Conservation (phyloP, 2,888 invertebrate genomes). For the Cantharis nigra region DNA sequence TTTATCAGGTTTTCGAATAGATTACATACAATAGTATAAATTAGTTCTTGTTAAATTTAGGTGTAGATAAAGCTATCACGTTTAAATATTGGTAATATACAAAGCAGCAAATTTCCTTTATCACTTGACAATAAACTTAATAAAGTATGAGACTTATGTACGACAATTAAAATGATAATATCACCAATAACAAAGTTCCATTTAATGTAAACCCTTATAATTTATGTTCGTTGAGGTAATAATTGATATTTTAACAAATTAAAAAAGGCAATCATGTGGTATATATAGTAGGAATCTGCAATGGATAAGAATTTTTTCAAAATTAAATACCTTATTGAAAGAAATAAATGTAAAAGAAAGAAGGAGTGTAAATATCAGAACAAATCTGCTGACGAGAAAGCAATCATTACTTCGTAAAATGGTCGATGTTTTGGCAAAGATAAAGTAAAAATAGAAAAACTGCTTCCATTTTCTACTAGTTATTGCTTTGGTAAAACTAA, state of each 20-base stretch:
- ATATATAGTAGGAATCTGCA: no score
- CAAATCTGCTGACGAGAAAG: background rate
- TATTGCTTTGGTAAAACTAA: background rate
- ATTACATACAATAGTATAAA: constrained; percentile 1
- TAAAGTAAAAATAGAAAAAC: background rate
- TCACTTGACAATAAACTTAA: background rate
- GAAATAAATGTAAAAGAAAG: background rate
- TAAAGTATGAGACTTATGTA: background rate
- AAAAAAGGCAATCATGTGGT: background rate
- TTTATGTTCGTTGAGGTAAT: background rate
- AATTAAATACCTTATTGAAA: background rate
- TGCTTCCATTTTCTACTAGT: background rate
- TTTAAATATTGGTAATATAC: background rate
- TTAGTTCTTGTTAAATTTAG: background rate
- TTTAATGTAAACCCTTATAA: background rate
- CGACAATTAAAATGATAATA: background rate
- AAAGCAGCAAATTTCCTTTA: background rate
- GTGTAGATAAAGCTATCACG: background rate
- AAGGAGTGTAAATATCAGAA: background rate
- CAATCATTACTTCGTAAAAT: background rate
- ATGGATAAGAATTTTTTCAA: background rate
- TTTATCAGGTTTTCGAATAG: background rate
- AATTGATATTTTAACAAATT: background rate
- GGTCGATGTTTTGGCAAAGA: background rate
- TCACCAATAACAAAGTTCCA: background rate